phyloP scores from a whole-genome alignment of 2,888 invertebrate species.

The Cheilosia variabilis region DNA sequence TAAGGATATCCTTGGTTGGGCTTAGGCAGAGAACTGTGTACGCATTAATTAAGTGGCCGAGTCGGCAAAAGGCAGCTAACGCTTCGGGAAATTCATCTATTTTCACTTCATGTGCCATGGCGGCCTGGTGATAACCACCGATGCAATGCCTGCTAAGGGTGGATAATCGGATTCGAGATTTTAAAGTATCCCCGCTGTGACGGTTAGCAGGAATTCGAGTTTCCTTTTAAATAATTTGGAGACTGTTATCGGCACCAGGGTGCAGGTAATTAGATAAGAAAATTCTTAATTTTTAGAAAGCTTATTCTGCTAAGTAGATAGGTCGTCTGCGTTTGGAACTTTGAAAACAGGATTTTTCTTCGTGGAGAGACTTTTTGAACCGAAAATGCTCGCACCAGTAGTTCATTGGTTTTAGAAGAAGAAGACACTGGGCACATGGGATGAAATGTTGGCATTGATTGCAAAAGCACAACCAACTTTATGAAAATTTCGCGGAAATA shows the following conservation, averaged over 20 bases:
- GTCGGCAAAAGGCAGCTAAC: constrained; percentile 29
- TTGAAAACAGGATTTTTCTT: too few relatives aligned
- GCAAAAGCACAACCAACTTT: too few relatives aligned
- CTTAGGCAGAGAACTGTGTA: constrained; percentile 31
- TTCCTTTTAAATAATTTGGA: background rate
- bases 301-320: too few relatives aligned
- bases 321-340: too few relatives aligned
- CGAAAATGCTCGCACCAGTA: too few relatives aligned
- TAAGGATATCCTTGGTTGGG: constrained; percentile 13
- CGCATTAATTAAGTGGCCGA: constrained; percentile 53
- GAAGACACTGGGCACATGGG: too few relatives aligned
- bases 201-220: constrained; percentile 3
- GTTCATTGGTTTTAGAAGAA: too few relatives aligned
- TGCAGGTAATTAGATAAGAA: background rate
- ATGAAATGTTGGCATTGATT: too few relatives aligned
- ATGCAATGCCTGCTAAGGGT: background rate
- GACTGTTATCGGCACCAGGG: background rate
- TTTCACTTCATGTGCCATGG: constrained; percentile 21
- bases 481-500: too few relatives aligned
- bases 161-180: constrained; percentile 34
- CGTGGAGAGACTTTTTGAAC: too few relatives aligned
- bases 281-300: background rate
- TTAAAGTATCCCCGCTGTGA: background rate
- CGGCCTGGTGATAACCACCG: background rate
- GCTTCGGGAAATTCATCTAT: constrained; percentile 28